Conservation (phyloP, 1,140 invertebrate genomes). For the Pseudomyrmex cubaensis region DNA sequence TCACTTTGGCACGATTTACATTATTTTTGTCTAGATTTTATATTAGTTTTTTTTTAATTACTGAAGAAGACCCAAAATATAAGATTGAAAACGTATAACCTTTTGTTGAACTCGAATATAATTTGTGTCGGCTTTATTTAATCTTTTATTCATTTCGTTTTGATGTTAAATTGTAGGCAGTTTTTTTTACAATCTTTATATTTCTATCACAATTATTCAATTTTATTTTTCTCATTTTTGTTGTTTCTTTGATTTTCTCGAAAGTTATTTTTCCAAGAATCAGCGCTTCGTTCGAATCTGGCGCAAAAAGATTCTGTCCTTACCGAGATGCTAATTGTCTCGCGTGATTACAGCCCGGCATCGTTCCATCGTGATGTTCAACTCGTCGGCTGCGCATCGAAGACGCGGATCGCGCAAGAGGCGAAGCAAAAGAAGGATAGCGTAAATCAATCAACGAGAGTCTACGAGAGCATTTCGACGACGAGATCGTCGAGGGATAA, state of each 20-base stretch:
- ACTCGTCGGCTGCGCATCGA: background rate
- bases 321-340: constrained; percentile 69
- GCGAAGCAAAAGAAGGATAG: constrained; percentile 53
- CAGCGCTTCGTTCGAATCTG: constrained; percentile 10
- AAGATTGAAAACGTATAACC: too few species aligned
- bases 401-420: constrained; percentile 4
- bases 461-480: constrained; percentile 64
- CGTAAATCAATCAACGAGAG: constrained; percentile 72
- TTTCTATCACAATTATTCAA: background rate
- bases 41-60: too few species aligned
- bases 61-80: too few species aligned
- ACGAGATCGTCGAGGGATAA: constrained; percentile 63
- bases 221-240: constrained; percentile 7
- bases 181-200: background rate
- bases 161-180: too few species aligned
- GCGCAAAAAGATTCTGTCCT: constrained; percentile 28
- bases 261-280: constrained; percentile 5
- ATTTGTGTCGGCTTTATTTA: too few species aligned
- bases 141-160: background rate
- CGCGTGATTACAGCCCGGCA: constrained; percentile 60
- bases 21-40: too few species aligned
- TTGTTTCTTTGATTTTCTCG: background rate
- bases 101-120: too few species aligned
- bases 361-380: constrained; percentile 7
- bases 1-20: too few species aligned